Evolutionary conservation across 2,113 vertebrate species (phyloP), one percentile per base, ranked within the genome.

Genomic region (Mesitornis unicolor): DNA sequence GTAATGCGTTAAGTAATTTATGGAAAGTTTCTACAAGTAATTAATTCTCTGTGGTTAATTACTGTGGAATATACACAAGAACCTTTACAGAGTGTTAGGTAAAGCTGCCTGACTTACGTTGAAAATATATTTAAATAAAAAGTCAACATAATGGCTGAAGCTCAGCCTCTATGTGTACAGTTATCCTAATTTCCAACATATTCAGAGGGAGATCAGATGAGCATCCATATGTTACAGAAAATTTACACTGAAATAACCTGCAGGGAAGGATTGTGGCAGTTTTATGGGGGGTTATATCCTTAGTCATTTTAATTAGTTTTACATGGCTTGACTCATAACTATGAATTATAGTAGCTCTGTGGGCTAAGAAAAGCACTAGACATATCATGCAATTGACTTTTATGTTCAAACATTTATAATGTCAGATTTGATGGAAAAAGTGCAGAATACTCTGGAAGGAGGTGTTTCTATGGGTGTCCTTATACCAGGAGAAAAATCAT

Each of bases 341-440:
- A 48, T 80, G 64, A 80, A 74, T 94, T 85, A 87, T 45, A 35
- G 47, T 54, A 81, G 50, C 51, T 95, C 50, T 69, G 25, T 43
- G n/a, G 54, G 54, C 33, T 83, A 92, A 93, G 83, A 71, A 90
- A 96, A 97, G 26, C 36, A n/a, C 59, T 56, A 82, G 80, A 84
- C 7, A 2, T 69, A 89, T 50, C 81, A 45, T 59, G 33, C 68
- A 89, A 90, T 92, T 91, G 82, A 89, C 92, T 96, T 96, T 96
- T 95, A 96, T 96, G 83, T 77, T 94, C 53, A 85, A 64, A 76
- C 16, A 81, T 73, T 92, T 95, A 92, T 92, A 95, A 91, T 84
- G 63, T 84, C 74, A 96, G 64, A 64, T 91, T 96, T 97, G 85
- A 97, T 69, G 59, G 94, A 96, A 97, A 91, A 47, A 94, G 69